Evolutionary conservation across 2,113 vertebrate genomes (phyloP), one percentile per base, ranked within the genome.

Genomic region (Spermophilus dauricus): DNA sequence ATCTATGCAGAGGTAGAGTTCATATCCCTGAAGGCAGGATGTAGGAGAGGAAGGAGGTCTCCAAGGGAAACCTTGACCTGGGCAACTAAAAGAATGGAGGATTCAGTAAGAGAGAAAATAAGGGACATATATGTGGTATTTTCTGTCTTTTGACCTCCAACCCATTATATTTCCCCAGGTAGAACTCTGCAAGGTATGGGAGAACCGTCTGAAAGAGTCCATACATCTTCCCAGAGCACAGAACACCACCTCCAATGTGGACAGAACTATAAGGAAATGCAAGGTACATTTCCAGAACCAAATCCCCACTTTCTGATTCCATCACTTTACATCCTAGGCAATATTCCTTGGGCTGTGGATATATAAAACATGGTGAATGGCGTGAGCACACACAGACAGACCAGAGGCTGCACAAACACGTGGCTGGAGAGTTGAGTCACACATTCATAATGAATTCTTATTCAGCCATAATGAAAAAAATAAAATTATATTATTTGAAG

Each of bases 261-360:
- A 17, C 10, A 56, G 70, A 93, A 39, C 42, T 65, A 45, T 65
- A 4, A 14, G 8, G 4, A 5, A 28, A 26, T 1, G 0, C 42
- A n/a, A 17, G 1, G 2, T 51, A 11, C 4, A 5, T 1, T 3
- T 18, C 13, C 4, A 53, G 69, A 61, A 28, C 5, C 3, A 14
- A 3, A 14, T 2, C 42, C 48, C 1, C 4, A 24, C 75, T 61
- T 58, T 37, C 17, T n/a, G 69, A 18, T 5, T 32, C 78, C 17
- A 28, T 14, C 30, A 20, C 24, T 34, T 8, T 28, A 1, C 18
- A 17, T 9, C 61, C 2, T 61, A 8, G 0, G 0, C 24, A 28
- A 16, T 37, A 18, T 24, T n/a, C 32, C 26, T 14, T 24, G 53
- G 58, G 24, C 24, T 34, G 32, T 24, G 53, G 9, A n/a, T 22